Percentiles rank a stretch among this genome's conserved stretches.
Conservation (phyloP, 2,888 invertebrate genomes). For the Colletes collaris region DNA sequence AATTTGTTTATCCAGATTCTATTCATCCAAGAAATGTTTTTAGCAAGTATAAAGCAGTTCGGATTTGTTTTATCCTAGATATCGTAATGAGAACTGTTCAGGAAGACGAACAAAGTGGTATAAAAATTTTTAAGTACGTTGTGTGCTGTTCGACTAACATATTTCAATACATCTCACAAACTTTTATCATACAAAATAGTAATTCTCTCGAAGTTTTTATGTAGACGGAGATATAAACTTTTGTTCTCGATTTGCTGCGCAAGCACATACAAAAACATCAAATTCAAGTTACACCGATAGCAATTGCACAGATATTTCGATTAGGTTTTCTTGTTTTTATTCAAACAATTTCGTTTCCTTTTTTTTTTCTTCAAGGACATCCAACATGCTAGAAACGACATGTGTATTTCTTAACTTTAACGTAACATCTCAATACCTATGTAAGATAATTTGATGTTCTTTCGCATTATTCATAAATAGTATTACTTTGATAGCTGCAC, state of each 20-base stretch:
- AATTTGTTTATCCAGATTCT: background rate
- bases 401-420: conserved; percentile 24
- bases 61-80: conserved; percentile 1
- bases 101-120: conserved; percentile 20
- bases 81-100: background rate
- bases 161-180: conserved; percentile 41
- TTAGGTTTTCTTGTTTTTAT: conserved; percentile 18
- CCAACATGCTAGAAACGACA: conserved; percentile 29
- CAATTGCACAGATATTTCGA: conserved; percentile 33
- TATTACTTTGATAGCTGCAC: conserved; percentile 52
- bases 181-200: conserved; percentile 1
- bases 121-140: conserved; percentile 30
- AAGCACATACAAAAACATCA: conserved; percentile 32
- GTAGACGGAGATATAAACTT: conserved; percentile 22
- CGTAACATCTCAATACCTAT: conserved; percentile 27
- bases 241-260: conserved; percentile 2
- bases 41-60: background rate
- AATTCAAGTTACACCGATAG: conserved; percentile 34
- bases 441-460: conserved; percentile 49
- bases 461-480: conserved; percentile 28
- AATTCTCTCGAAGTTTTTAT: background rate
- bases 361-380: conserved; percentile 3
- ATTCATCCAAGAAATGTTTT: background rate
- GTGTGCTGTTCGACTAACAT: background rate
- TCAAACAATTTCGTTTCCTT: conserved; percentile 17